These are phyloP conservation scores for Pogonus chalceus DNA, from an alignment of 1,140 invertebrate species.

Conservation along the genomic window DNA sequence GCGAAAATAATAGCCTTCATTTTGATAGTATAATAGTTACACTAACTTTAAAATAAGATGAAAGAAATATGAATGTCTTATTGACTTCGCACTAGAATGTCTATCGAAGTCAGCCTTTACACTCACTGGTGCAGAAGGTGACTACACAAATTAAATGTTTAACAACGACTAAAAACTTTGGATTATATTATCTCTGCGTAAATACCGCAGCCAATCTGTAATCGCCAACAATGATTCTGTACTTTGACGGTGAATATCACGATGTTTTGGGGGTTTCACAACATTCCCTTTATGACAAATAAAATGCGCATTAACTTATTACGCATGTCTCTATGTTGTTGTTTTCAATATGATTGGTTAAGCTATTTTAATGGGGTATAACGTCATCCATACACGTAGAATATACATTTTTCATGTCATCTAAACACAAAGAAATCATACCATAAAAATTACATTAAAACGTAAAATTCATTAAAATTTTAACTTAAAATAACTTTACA, in stretches of 20 bases:
- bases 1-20: slow-evolving; percentile 39
- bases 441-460: too few relatives aligned
- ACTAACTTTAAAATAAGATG: background rate
- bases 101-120: slow-evolving; percentile 55
- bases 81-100: slow-evolving; percentile 7
- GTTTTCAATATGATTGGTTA: background rate
- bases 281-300: slow-evolving; percentile 3
- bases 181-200: slow-evolving; percentile 11
- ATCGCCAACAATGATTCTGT: background rate
- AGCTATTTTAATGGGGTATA: background rate
- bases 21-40: slow-evolving; percentile 18
- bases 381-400: background rate
- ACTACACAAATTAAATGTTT: slow-evolving; percentile 27
- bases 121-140: slow-evolving; percentile 82
- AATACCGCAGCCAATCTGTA: background rate
- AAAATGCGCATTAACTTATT: slow-evolving; percentile 7
- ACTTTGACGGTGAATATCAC: slow-evolving; percentile 5
- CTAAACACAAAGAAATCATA: too few relatives aligned
- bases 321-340: background rate
- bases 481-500: too few relatives aligned
- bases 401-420: background rate
- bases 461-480: too few relatives aligned
- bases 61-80: slow-evolving; percentile 3
- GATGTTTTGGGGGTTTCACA: slow-evolving; percentile 3
- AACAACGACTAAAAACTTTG: slow-evolving; percentile 16